phyloP scores from a whole-genome alignment of 2,797 vertebrate species.

The Novumbra hubbsi region DNA sequence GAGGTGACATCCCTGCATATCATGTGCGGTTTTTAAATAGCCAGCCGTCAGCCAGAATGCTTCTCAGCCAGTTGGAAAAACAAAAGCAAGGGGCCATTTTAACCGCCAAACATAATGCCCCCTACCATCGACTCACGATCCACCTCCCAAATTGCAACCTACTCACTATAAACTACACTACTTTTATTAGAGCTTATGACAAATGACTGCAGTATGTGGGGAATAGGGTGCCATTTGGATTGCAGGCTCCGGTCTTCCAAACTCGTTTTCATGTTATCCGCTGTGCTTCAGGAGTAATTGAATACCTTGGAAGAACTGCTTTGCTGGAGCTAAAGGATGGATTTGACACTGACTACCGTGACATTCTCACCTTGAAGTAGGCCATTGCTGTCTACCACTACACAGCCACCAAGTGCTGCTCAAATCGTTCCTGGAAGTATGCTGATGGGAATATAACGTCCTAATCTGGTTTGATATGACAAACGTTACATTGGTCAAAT shows the following conservation, averaged over 20 bases:
- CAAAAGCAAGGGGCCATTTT: conserved; percentile 74
- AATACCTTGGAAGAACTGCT: neutral
- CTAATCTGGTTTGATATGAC: neutral
- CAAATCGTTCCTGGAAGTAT: neutral
- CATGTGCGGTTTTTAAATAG: conserved; percentile 82
- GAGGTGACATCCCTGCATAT: conserved; percentile 82
- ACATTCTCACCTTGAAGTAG: conserved; percentile 33
- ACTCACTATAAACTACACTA: neutral
- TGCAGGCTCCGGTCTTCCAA: no score
- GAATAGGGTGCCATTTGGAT: no score
- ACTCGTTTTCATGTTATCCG: no score
- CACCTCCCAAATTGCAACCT: conserved; percentile 40
- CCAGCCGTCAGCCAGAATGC: conserved; percentile 76
- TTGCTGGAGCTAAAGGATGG: neutral
- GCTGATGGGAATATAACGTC: no score
- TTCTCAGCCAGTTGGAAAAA: conserved; percentile 72
- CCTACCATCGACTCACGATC: conserved; percentile 64
- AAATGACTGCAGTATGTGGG: no score
- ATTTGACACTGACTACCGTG: conserved; percentile 21
- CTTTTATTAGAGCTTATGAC: no score
- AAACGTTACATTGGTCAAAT: neutral
- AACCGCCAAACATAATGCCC: conserved; percentile 67
- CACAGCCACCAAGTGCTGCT: neutral
- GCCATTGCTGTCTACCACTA: conserved; percentile 35
- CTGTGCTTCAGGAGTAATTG: neutral